Evolutionary conservation across 2,113 vertebrate genomes (phyloP).

Genomic region (Chrysochloris asiatica): DNA sequence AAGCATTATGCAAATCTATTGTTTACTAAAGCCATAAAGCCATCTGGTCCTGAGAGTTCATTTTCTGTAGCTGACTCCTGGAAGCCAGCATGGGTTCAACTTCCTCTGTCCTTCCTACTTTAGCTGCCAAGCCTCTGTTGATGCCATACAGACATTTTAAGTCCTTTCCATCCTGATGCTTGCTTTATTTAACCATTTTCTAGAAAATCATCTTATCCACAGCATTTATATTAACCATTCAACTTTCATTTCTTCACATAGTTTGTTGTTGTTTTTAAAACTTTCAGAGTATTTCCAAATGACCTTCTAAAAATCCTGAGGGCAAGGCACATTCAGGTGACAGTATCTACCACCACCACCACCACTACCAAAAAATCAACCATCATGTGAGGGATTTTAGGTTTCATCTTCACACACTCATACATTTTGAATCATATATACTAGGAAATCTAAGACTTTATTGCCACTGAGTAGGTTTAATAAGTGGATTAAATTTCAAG

Average conservation of each 20-base stretch:
- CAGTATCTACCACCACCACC: neutral
- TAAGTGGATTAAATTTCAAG: conserved; percentile 31
- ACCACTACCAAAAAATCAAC: neutral
- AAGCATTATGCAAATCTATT: conserved; percentile 73
- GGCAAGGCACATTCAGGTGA: neutral
- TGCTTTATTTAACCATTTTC: conserved; percentile 82
- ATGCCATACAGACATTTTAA: conserved; percentile 82
- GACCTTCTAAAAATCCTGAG: neutral
- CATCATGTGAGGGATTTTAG: neutral
- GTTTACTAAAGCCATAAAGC: conserved; percentile 73
- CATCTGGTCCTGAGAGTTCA: conserved; percentile 79
- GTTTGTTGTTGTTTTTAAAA: conserved; percentile 56
- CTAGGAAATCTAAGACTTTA: neutral
- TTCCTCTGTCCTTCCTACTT: conserved; percentile 73
- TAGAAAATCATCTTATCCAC: conserved; percentile 79
- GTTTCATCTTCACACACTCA: neutral
- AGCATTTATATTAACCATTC: conserved; percentile 72
- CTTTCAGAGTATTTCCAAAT: conserved; percentile 62
- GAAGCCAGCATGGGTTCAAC: conserved; percentile 61
- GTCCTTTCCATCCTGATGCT: conserved; percentile 71
- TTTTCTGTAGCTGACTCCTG: conserved; percentile 75
- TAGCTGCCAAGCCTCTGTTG: conserved; percentile 77
- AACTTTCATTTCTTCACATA: conserved; percentile 65
- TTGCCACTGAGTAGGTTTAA: neutral
- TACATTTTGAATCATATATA: neutral